phyloP scores from a whole-genome alignment of 2,888 invertebrate genomes.

The Altica lythri region DNA sequence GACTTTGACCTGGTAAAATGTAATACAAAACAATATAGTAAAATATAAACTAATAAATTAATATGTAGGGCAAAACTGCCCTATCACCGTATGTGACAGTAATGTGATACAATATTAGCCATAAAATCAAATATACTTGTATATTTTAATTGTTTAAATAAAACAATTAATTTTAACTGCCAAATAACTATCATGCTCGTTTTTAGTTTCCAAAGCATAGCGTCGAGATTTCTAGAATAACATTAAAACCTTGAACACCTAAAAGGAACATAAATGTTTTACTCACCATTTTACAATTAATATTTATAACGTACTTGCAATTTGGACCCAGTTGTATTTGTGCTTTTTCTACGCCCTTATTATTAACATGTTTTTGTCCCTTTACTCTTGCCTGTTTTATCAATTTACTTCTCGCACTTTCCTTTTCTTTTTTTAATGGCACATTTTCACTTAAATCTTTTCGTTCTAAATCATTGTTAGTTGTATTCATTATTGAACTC shows the following conservation, averaged over 20 bases:
- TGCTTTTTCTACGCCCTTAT: not conserved
- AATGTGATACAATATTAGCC: not conserved
- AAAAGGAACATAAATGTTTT: no score
- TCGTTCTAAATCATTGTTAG: not conserved
- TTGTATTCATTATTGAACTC: no score
- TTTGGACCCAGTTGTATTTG: not conserved
- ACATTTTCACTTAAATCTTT: not conserved
- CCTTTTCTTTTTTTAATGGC: not conserved
- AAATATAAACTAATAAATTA: no score
- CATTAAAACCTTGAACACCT: not conserved
- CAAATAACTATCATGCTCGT: not conserved
- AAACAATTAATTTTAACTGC: not conserved
- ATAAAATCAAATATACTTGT: not conserved
- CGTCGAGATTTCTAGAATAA: not conserved
- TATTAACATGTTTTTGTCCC: not conserved
- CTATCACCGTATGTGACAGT: no score
- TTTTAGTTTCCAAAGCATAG: not conserved
- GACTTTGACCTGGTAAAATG: no score
- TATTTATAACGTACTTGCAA: not conserved
- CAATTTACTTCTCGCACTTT: not conserved
- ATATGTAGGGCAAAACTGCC: no score
- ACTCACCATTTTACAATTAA: not conserved
- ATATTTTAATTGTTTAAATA: not conserved
- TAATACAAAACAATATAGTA: no score
- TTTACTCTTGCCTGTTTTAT: not conserved